Conservation (phyloP, 2,797 vertebrate genomes). For the Scomberomorus guttatus region DNA sequence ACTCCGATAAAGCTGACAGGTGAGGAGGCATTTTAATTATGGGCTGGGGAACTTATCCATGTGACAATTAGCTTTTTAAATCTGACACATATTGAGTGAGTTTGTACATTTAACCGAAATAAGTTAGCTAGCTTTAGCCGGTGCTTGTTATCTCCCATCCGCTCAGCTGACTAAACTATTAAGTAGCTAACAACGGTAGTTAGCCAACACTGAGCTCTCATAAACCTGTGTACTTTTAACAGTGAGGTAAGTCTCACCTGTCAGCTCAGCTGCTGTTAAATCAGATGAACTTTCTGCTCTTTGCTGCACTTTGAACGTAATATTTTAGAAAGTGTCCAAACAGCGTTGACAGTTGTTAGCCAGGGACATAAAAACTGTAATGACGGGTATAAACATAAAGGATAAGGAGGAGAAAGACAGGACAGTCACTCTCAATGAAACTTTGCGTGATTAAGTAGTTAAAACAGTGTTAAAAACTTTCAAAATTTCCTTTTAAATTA, state of each 20-base stretch:
- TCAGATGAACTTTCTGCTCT: not conserved
- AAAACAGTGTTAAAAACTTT: too few relatives aligned
- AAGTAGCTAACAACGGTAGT: slow-evolving; percentile 8
- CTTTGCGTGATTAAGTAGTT: too few relatives aligned
- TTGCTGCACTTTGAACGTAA: not conserved
- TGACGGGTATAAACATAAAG: not conserved
- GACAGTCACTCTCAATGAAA: not conserved
- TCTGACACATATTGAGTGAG: not conserved
- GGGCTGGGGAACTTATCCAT: rapidly evolving
- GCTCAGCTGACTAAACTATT: slow-evolving; percentile 69
- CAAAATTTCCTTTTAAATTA: not conserved
- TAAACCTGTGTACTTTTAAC: not conserved
- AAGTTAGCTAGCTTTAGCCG: slow-evolving; percentile 28
- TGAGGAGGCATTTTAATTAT: slow-evolving; percentile 31
- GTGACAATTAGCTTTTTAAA: rapidly evolving
- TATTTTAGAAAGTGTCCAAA: too few relatives aligned
- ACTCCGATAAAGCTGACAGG: slow-evolving; percentile 38
- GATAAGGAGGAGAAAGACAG: not conserved
- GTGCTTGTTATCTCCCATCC: slow-evolving; percentile 25
- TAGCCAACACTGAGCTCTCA: not conserved
- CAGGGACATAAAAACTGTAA: not conserved
- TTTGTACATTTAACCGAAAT: not conserved
- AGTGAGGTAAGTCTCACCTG: not conserved
- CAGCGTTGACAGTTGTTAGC: not conserved
- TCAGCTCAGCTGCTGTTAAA: too few relatives aligned